A percentile compares a stretch with the other conserved stretches of the same genome.
Evolutionary conservation across 2,113 vertebrate species (phyloP).

Genomic region (Calonectris borealis): DNA sequence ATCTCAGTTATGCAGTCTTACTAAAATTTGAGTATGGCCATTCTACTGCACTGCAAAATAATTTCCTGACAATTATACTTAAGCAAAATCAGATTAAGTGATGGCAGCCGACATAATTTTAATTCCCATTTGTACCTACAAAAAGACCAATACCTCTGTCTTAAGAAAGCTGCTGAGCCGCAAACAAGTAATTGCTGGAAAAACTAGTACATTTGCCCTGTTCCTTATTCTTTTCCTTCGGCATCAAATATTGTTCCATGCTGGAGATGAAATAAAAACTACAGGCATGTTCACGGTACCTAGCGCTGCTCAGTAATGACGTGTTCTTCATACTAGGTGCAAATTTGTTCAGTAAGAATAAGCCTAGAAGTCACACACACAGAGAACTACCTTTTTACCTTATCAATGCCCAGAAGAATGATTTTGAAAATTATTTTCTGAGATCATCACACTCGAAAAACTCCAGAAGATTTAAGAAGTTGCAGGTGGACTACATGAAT

Average conservation of each 20-base stretch:
- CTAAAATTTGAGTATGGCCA: neutral
- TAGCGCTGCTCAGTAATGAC: neutral
- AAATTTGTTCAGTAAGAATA: neutral
- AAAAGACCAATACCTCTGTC: neutral
- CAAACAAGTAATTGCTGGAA: neutral
- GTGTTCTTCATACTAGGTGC: neutral
- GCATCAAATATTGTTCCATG: neutral
- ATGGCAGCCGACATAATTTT: neutral
- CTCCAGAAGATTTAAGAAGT: neutral
- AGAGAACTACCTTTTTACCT: neutral
- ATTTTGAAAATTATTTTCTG: neutral
- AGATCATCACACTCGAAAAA: neutral
- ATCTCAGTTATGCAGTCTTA: rapidly evolving
- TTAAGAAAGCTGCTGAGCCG: neutral
- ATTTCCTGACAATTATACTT: neutral
- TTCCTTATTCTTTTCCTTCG: neutral
- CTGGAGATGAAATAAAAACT: neutral
- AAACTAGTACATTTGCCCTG: neutral
- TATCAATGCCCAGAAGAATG: neutral
- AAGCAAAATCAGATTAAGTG: neutral
- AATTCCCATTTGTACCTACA: neutral
- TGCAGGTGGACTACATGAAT: neutral
- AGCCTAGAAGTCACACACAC: neutral
- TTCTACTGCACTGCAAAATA: neutral
- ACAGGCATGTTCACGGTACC: neutral